Evolutionary conservation across 2,888 invertebrate species (phyloP), one percentile per base, ranked within the genome.

Genomic region (Diplolepis rosae): DNA sequence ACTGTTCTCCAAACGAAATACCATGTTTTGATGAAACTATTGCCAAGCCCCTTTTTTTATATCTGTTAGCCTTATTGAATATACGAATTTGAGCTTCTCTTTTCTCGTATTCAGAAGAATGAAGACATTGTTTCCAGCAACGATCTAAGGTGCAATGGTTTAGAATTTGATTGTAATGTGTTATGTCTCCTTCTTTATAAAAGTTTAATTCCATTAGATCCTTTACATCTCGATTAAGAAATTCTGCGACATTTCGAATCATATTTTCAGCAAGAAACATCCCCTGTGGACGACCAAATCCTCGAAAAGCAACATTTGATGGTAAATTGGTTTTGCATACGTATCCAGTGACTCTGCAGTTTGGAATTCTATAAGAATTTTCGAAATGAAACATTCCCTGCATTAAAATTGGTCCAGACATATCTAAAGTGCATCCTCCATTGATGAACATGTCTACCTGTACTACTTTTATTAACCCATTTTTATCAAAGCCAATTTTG

Each of bases 241-340:
- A 91, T 35, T 90, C 90, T 1, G 97, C 95, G n/a, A 96, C 91
- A 76, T 95, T 93, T 72, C 93, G 90, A 45, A 95, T 91, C 81
- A 95, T 93, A 77, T 91, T 92, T 89, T 97, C 97, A 0, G 92
- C 94, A 1, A 93, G 92, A 84, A 95, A 94, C 95, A 96, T 95
- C 24, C 94, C 96, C 84, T 97, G 96, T 0, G 96, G 96, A 0
- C 93, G 95, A 5, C 96, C 96, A 83, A 96, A 96, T 1, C 96
- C 96, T 81, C 97, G 90, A 85, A 97, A 97, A 0, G 97, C 97
- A 0, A 97, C 97, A 85, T 96, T 96, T 0, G 96, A 96, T 0
- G 96, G 93, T 52, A 95, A 87, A 89, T 98, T 97, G 0, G 98
- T 98, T 89, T 92, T 94, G 85, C 97, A 97, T 35, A 93, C 90